Percentiles rank a stretch among this genome's conserved stretches.
phyloP scores from a whole-genome alignment of 2,113 vertebrate genomes.

The Colossoma macropomum region DNA sequence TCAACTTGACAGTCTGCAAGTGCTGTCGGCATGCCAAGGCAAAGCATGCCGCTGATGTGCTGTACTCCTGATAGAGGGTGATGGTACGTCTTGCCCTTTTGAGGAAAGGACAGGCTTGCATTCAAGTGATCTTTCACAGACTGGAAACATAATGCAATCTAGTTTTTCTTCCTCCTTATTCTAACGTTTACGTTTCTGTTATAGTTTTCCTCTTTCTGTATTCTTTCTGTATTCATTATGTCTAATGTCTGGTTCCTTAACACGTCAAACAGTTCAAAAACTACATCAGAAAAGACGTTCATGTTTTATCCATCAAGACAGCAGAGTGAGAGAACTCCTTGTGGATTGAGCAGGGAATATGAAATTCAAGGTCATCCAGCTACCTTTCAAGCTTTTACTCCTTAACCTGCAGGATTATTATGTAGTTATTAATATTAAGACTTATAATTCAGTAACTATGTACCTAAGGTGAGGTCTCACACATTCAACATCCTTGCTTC shows the following conservation, averaged over 20 bases:
- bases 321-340: neutral
- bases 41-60: neutral
- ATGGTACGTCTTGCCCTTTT: constrained; percentile 15
- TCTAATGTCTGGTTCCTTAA: neutral
- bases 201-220: neutral
- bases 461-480: no score
- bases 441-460: neutral
- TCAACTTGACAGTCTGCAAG: constrained; percentile 33
- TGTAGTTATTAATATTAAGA: neutral
- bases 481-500: neutral
- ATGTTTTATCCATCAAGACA: neutral
- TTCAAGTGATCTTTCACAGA: constrained; percentile 22
- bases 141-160: neutral
- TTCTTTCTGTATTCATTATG: neutral
- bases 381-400: neutral
- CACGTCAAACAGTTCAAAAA: neutral
- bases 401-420: neutral
- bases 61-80: constrained; percentile 4
- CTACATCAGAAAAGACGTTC: neutral
- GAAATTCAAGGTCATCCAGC: neutral
- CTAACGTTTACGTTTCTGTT: neutral
- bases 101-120: neutral
- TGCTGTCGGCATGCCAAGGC: constrained; percentile 19
- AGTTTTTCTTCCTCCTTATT: neutral
- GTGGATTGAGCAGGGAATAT: neutral